phyloP scores from a whole-genome alignment of 2,888 invertebrate species.

The Sinhomidia bicolor region DNA sequence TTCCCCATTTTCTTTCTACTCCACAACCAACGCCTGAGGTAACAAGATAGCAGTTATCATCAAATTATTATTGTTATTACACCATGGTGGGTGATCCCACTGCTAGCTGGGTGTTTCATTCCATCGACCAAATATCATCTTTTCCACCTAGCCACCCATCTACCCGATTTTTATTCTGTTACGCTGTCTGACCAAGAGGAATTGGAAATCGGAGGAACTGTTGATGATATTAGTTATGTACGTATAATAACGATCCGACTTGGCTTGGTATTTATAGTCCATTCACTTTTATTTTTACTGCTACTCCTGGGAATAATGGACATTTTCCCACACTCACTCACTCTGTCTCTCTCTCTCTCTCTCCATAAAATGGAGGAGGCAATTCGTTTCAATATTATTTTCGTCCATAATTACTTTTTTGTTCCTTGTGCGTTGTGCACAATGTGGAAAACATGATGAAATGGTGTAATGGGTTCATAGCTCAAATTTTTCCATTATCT shows the following conservation, averaged over 20 bases:
- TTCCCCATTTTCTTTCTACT: not conserved
- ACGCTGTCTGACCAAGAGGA: not conserved
- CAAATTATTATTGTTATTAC: constrained; percentile 18
- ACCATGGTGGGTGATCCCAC: not conserved
- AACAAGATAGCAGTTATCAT: constrained; percentile 16
- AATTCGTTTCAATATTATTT: not conserved
- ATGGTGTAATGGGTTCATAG: not conserved
- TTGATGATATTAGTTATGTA: too few relatives aligned
- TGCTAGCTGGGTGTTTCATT: not conserved
- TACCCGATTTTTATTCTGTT: not conserved
- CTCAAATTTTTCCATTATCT: not conserved
- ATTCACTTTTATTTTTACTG: not conserved
- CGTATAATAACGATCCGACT: not conserved
- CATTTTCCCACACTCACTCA: too few relatives aligned
- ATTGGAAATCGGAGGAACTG: not conserved
- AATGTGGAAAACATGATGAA: not conserved
- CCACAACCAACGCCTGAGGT: constrained; percentile 2
- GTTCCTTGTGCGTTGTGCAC: not conserved
- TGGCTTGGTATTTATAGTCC: not conserved
- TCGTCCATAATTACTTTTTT: not conserved
- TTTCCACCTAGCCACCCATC: too few relatives aligned
- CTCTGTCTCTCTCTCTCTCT: not conserved
- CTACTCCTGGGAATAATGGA: not conserved
- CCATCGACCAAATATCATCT: not conserved
- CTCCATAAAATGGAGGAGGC: not conserved